phyloP scores from a whole-genome alignment of 2,797 vertebrate species.

The Nannoperca obscura region DNA sequence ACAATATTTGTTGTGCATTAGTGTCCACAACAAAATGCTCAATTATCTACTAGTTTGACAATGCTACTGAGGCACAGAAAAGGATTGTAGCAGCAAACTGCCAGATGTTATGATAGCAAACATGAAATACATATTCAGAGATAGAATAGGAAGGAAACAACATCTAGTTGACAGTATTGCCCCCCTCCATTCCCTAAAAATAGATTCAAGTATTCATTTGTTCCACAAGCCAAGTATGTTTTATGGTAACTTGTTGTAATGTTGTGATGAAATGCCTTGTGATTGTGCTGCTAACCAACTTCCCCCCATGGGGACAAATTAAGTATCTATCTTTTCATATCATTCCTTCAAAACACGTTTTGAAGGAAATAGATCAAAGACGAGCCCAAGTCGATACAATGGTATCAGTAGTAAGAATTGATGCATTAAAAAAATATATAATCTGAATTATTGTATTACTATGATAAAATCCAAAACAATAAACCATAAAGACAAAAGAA shows the following conservation, averaged over 20 bases:
- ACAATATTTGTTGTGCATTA: too few species aligned
- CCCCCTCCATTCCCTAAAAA: background rate
- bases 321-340: background rate
- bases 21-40: background rate
- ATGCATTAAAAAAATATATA: background rate
- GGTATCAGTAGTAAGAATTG: background rate
- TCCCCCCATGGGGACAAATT: too few species aligned
- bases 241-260: too few species aligned
- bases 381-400: background rate
- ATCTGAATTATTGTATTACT: slow-evolving; percentile 11
- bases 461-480: slow-evolving; percentile 26
- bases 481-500: background rate
- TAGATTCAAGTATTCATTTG: background rate
- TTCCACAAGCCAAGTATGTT: background rate
- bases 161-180: too few species aligned
- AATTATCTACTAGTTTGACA: too few species aligned
- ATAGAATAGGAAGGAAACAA: too few species aligned
- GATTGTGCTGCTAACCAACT: too few species aligned
- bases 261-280: too few species aligned
- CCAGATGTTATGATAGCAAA: background rate
- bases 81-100: background rate
- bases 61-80: background rate
- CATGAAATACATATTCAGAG: too few species aligned
- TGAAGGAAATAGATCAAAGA: background rate
- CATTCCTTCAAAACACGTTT: background rate